A percentile compares a stretch with the other conserved stretches of the same genome.
These are phyloP conservation scores for Rhinatrema bivittatum DNA, from an alignment of 2,797 vertebrate genomes.

Conservation along the genomic window DNA sequence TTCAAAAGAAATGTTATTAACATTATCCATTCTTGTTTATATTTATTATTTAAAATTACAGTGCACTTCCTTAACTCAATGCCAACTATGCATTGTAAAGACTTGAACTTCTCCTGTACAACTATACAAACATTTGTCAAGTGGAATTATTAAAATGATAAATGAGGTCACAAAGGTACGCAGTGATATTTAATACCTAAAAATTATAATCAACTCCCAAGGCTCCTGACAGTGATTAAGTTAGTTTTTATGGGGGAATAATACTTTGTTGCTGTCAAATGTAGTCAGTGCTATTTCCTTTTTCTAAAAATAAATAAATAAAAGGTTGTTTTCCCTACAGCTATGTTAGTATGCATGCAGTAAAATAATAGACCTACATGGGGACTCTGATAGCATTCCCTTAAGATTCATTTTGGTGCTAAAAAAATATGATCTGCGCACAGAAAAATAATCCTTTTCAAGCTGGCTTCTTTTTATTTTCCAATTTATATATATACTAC, in stretches of 20 bases:
- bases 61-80: not conserved
- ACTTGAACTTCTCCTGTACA: constrained; percentile 15
- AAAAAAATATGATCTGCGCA: not conserved
- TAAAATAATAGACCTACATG: not conserved
- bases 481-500: too few relatives aligned
- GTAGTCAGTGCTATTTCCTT: not conserved
- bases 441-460: not conserved
- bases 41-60: not conserved
- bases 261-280: not conserved
- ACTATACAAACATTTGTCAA: constrained; percentile 29
- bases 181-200: constrained; percentile 22
- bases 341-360: not conserved
- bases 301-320: too few relatives aligned
- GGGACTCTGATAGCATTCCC: not conserved
- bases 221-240: not conserved
- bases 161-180: constrained; percentile 12
- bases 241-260: constrained; percentile 10
- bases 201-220: constrained; percentile 3
- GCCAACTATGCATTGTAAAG: constrained; percentile 3
- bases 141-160: constrained; percentile 23
- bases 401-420: constrained; percentile 7
- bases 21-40: not conserved
- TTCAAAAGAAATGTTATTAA: too few relatives aligned
- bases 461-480: too few relatives aligned
- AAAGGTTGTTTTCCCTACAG: too few relatives aligned